Percentiles rank a stretch among this genome's conserved stretches.
Conservation (phyloP, 2,888 invertebrate species). For the Coremacera marginata region DNA sequence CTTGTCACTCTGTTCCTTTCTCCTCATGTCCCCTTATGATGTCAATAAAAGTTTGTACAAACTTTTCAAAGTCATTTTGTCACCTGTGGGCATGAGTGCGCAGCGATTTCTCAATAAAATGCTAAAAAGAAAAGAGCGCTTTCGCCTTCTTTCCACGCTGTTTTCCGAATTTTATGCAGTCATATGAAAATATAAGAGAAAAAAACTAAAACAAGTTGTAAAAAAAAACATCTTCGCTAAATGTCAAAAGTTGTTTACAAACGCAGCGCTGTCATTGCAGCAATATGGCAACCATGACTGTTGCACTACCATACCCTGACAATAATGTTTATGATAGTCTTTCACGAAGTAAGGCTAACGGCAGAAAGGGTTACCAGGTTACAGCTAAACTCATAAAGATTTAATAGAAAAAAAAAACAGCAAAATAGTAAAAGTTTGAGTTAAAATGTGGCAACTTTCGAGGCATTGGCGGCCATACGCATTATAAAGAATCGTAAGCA, state of each 20-base stretch:
- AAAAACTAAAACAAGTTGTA: conserved; percentile 46
- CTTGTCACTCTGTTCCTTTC: background rate
- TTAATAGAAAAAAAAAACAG: background rate
- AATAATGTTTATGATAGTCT: background rate
- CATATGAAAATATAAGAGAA: too few species aligned
- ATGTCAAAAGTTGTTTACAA: conserved; percentile 26
- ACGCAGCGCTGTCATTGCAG: background rate
- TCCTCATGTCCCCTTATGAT: background rate
- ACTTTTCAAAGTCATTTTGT: conserved; percentile 40
- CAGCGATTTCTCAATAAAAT: background rate
- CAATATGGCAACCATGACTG: background rate
- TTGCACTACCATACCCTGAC: background rate
- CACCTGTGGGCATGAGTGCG: conserved; percentile 30
- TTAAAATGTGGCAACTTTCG: background rate
- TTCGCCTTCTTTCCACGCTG: background rate
- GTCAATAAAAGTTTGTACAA: conserved; percentile 32
- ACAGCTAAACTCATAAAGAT: background rate
- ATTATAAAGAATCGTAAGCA: background rate
- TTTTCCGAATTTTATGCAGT: too few species aligned
- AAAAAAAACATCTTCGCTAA: background rate
- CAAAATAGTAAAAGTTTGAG: background rate
- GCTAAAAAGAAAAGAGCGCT: background rate
- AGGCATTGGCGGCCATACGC: background rate
- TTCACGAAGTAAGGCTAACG: background rate
- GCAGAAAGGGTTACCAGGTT: background rate